Evolutionary conservation across 2,113 vertebrate species (phyloP), one percentile per base, ranked within the genome.

Genomic region (Pluvialis apricaria): DNA sequence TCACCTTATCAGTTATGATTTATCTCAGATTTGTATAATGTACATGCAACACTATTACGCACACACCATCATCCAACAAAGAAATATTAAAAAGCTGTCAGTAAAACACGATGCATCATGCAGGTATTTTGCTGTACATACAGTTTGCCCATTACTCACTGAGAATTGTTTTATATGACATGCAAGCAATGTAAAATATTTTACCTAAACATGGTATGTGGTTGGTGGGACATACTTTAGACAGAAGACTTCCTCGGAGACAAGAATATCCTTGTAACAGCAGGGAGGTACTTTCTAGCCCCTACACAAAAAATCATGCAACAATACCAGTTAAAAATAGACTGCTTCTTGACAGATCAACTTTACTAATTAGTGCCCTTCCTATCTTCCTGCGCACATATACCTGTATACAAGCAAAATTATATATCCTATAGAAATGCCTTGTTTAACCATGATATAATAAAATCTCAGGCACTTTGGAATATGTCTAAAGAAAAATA

Each of bases 161-260:
- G 51, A 22, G 17, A 61, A 65, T 52, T 71, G n/a, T 45, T 65
- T 88, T 7, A 42, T 28, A 19, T 8, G 34, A 65, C 38, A 45
- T n/a, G 38, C 32, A 44, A 72, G 25, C 49, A 38, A 51, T 15
- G 13, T 58, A 5, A 65, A 52, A 57, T 38, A 64, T 21, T 88
- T 92, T 44, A 32, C 51, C 57, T 77, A 38, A 64, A 49, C 9
- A 3, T 21, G 5, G 29, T 45, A 22, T 3, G 3, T 0, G 0
- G 38, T 47, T 1, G 2, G 54, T n/a, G 22, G 28, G 32, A 11
- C 55, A 25, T 29, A 18, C 17, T 65, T 49, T 32, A 57, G n/a
- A 17, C 8, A 25, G 70, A 32, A 76, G 22, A 51, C 13, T 57
- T 77, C 40, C 40, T 69, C 1, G 0, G 40, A 65, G 36, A 58